Base-by-base conservation (phyloP, 2,797 vertebrate genomes). In the Mustela erminea region DNA sequence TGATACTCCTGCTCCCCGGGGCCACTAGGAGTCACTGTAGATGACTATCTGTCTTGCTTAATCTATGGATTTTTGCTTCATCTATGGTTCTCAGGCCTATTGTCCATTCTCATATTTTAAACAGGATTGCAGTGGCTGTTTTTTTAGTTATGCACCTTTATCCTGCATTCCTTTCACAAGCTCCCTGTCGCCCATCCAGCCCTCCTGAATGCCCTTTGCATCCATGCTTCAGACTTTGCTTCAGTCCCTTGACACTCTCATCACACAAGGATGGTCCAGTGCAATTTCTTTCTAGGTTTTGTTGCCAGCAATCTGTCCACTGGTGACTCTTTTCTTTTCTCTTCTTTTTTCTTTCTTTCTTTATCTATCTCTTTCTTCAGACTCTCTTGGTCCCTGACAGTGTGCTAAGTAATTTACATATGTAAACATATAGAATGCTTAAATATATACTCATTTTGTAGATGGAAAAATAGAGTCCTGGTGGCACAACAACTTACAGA, bases 201-300 rank as follows among this genome's bases (percentile, higher is more conserved):
- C 17, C n/a, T n/a, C 25, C 27, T 0, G 41, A 8, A 2, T 32
- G 20, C 9, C 35, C 5, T 77, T 60, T 29, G 21, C 38, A 20
- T 2, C 13, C 12, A 0, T 5, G 10, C 41, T 52, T 27, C 62
- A 56, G 23, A 27, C 5, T 41, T 20, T n/a, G 0, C 11, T 5
- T 11, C 15, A 9, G 43, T 41, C 3, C 64, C 18, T 58, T 29
- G 18, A 23, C 12, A 35, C 4, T 32, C 2, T 29, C 12, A 14
- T 25, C 4, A 17, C 13, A 35, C 23, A 38, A 10, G 23, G 54
- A 56, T 9, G 2, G 15, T 41, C 15, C 49, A 7, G 14, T 5
- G n/a, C 3, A 11, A 7, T 32, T 92, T 43, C 12, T 10, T 17
- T 68, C 58, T 32, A 21, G 3, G 13, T 77, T 49, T 52, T 41